Percentiles rank a stretch among this genome's conserved stretches.
These are phyloP conservation scores for Megaptera novaeangliae DNA, from an alignment of 2,113 vertebrate genomes.

Conservation along the genomic window DNA sequence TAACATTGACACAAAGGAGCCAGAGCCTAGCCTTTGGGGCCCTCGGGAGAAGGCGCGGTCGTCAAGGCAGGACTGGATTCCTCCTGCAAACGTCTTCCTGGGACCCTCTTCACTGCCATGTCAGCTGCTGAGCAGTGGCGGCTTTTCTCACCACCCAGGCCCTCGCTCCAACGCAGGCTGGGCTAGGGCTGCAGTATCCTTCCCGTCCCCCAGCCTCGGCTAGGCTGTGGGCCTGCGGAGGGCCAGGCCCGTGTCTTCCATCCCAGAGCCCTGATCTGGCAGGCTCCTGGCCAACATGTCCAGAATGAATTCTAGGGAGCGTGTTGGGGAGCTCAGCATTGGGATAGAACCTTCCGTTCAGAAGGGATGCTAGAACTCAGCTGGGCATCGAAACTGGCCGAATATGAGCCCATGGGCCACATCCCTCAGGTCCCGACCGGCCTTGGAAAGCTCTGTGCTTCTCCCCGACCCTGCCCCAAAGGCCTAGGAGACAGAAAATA, in stretches of 20 bases:
- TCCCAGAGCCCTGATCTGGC: fast-evolving
- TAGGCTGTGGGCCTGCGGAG: fast-evolving
- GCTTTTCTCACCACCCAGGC: background rate
- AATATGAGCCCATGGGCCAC: fast-evolving
- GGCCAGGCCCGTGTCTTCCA: background rate
- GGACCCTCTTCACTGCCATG: background rate
- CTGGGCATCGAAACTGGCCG: fast-evolving
- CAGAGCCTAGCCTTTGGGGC: fast-evolving
- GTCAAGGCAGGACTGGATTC: fast-evolving
- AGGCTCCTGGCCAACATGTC: background rate
- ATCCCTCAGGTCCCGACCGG: fast-evolving
- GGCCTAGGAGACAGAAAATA: background rate
- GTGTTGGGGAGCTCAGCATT: fast-evolving
- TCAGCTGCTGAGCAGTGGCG: no score
- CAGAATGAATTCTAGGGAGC: background rate
- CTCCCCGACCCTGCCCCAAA: background rate
- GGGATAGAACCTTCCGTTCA: fast-evolving
- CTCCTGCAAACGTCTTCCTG: fast-evolving
- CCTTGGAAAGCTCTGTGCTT: background rate
- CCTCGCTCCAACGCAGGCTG: background rate
- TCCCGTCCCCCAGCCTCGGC: background rate
- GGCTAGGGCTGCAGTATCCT: background rate
- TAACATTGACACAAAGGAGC: fast-evolving
- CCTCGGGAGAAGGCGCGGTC: fast-evolving
- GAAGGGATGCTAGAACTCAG: background rate